Conservation (phyloP, 1,140 invertebrate genomes). For the Bradynema listronoti region DNA sequence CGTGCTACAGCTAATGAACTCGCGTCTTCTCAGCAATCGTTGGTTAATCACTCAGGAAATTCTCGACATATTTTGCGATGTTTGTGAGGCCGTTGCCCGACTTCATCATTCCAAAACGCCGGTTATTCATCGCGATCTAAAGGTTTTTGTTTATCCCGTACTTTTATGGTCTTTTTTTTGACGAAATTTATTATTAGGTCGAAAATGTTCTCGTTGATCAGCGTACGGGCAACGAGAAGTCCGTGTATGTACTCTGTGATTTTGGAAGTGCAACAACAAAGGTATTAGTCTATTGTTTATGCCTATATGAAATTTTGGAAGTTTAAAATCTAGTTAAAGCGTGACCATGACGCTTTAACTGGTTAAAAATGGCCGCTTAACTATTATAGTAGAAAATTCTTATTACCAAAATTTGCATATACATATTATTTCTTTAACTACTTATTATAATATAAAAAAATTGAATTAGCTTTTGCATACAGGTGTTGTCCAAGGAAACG, state of each 20-base stretch:
- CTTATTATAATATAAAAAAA: not conserved
- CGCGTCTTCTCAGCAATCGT: conserved; percentile 68
- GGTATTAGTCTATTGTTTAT: no score
- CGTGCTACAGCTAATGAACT: conserved; percentile 83
- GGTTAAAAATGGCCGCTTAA: not conserved
- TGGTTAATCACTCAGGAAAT: conserved; percentile 73
- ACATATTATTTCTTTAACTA: not conserved
- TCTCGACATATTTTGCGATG: conserved; percentile 84
- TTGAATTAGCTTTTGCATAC: not conserved
- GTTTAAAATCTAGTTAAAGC: not conserved
- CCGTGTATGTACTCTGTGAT: conserved; percentile 53
- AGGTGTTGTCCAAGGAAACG: conserved; percentile 36
- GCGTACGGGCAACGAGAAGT: conserved; percentile 40
- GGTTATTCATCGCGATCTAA: conserved; percentile 87
- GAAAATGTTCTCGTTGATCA: conserved; percentile 57
- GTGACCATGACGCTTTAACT: no score
- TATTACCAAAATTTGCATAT: not conserved
- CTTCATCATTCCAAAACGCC: conserved; percentile 88
- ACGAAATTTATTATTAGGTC: conserved; percentile 42
- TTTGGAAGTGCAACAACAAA: conserved; percentile 58
- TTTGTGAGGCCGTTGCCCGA: conserved; percentile 81
- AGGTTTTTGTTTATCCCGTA: no score
- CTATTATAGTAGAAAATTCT: not conserved
- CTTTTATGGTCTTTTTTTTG: no score
- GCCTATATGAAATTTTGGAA: no score